Evolutionary conservation across 2,113 vertebrate genomes (phyloP).

Genomic region (Dendropsophus ebraccatus): DNA sequence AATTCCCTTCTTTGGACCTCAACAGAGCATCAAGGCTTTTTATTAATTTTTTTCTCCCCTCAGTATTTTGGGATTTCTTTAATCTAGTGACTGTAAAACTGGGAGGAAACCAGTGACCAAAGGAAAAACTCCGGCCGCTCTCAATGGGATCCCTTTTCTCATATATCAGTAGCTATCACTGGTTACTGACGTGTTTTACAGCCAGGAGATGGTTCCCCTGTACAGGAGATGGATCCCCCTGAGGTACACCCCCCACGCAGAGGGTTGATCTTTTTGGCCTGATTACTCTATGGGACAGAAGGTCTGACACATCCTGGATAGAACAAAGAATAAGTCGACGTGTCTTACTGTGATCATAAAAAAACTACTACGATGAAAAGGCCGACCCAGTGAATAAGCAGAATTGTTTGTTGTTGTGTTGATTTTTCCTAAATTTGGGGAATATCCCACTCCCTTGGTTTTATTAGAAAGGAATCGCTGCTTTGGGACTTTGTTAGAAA

Average conservation of each 20-base stretch:
- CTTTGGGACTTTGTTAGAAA: too few relatives aligned
- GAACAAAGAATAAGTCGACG: background rate
- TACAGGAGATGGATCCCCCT: background rate
- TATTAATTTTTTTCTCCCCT: background rate
- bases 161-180: background rate
- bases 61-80: background rate
- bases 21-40: constrained; percentile 2
- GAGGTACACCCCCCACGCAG: too few relatives aligned
- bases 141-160: constrained; percentile 48
- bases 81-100: constrained; percentile 7
- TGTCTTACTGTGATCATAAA: background rate
- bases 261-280: background rate
- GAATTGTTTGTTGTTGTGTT: background rate
- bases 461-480: too few relatives aligned
- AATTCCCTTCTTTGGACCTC: background rate
- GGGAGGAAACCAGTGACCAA: constrained; percentile 28
- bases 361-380: background rate
- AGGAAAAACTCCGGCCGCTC: constrained; percentile 52
- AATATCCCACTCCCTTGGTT: too few relatives aligned
- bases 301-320: background rate
- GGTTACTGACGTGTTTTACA: constrained; percentile 16
- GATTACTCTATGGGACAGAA: background rate
- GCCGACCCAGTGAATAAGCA: too few relatives aligned
- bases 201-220: background rate
- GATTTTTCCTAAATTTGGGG: too few relatives aligned